Percentiles rank a stretch among this genome's conserved stretches.
Evolutionary conservation across 2,888 invertebrate species (phyloP).

Genomic region (Drosophila kuntzei): DNA sequence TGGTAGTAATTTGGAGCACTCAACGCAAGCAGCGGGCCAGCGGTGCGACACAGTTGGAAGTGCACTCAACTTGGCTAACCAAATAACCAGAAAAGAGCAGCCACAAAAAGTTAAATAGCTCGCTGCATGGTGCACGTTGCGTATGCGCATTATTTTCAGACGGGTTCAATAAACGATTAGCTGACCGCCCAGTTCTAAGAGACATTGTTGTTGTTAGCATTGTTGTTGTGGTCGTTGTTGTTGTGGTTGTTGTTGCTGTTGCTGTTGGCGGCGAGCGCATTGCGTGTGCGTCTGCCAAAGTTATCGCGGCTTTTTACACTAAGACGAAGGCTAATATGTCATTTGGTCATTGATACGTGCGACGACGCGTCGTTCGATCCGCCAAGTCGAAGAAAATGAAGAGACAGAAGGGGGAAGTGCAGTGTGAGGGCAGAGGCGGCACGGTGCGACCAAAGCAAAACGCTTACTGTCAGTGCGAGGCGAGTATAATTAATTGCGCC

Average conservation of each 20-base stretch:
- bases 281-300: conserved; percentile 77
- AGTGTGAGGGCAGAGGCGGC: conserved; percentile 47
- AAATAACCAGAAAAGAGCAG: conserved; percentile 8
- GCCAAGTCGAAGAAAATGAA: conserved; percentile 9
- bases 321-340: conserved; percentile 82
- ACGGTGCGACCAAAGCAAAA: conserved; percentile 73
- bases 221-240: conserved; percentile 25
- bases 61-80: conserved; percentile 46
- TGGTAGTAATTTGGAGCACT: conserved; percentile 77
- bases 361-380: conserved; percentile 61
- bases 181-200: conserved; percentile 66
- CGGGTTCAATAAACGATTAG: conserved; percentile 81
- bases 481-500: conserved; percentile 82
- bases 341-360: conserved; percentile 82
- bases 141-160: conserved; percentile 75
- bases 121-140: conserved; percentile 70
- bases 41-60: conserved; percentile 73
- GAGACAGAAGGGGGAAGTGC: conserved; percentile 7
- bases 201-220: conserved; percentile 21
- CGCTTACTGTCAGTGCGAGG: conserved; percentile 80
- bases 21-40: conserved; percentile 76
- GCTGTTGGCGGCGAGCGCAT: conserved; percentile 35
- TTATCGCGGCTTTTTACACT: conserved; percentile 82
- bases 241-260: conserved; percentile 20
- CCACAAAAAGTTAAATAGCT: conserved; percentile 30